Conservation (phyloP, 2,113 vertebrate genomes). For the Chloropsis cyanopogon region DNA sequence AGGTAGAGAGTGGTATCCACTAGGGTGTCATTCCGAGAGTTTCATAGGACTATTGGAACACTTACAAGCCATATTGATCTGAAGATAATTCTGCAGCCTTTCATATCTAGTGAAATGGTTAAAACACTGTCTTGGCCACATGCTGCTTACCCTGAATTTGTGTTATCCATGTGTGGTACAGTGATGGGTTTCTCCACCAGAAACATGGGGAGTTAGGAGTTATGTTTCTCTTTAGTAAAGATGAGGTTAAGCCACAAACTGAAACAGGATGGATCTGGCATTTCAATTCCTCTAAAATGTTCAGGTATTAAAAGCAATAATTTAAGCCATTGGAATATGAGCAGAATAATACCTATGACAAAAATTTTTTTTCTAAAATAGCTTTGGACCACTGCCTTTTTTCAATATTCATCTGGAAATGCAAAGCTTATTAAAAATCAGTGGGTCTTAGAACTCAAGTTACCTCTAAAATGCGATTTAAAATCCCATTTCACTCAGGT, state of each 20-base stretch:
- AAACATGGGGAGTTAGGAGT: not conserved
- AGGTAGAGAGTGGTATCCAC: not conserved
- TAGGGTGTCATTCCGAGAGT: not conserved
- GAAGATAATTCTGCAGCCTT: not conserved
- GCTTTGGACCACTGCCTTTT: not conserved
- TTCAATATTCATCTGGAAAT: conserved; percentile 7
- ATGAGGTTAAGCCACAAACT: not conserved
- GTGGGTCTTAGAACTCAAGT: not conserved
- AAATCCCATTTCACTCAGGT: conserved; percentile 2
- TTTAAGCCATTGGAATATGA: not conserved
- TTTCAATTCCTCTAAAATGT: not conserved
- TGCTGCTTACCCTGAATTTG: not conserved
- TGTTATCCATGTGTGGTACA: not conserved
- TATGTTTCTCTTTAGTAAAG: not conserved
- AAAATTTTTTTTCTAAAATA: not conserved
- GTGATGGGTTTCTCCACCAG: not conserved
- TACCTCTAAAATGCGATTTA: not conserved
- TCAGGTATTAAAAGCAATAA: not conserved
- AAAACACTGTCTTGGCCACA: not conserved
- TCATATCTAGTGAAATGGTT: not conserved
- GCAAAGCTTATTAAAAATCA: not conserved
- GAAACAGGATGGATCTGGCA: not conserved
- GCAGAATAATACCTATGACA: not conserved
- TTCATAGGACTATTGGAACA: not conserved
- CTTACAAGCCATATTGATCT: not conserved